Base-by-base conservation (phyloP, 2,113 vertebrate species). In the Pachycephala philippinensis region DNA sequence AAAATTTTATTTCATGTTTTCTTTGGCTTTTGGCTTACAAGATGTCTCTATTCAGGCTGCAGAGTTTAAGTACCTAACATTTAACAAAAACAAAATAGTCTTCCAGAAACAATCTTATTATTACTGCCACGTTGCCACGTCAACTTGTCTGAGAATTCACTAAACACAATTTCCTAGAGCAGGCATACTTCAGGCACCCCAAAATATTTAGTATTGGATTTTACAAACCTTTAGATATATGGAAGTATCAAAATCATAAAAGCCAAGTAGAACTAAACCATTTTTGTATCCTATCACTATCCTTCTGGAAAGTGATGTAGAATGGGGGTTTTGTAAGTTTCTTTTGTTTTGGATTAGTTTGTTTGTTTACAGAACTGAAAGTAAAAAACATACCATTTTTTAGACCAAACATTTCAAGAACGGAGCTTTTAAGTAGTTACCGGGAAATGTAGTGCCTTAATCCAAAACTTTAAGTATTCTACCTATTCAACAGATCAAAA, bases 51-150 rank as follows among this genome's bases (percentile, higher is more conserved):
- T 7, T 47, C 18, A 74, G 24, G 39, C 69, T 88, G 60, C 26
- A 53, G 23, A 83, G 39, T 54, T 94, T 88, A 92, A 93, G 39
- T 30, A 61, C 10, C 21, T 84, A 85, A 47, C 64, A 70, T 39
- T 74, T 71, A 54, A 88, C 27, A 66, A 77, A 86, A 83, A 10
- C 59, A 93, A 89, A 89, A 78, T 2, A 42, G 42, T 87, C 60
- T 84, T 84, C 44, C 69, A 81, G 72, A 66, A 94, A 40, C 33
- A 60, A 61, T 90, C 49, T 64, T 75, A 30, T 68, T 92, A 76
- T 42, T 75, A 86, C 30, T 3, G 1, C 26, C 7, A 76, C 1
- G 1, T 60, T 5, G 1, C 33, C 15, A 82, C 0, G 0, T 49
- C 68, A 88, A 69, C 47, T 88, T 75, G 64, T 53, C 69, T 78